Evolutionary conservation across 2,113 vertebrate genomes (phyloP).

Genomic region (Candoia aspera): DNA sequence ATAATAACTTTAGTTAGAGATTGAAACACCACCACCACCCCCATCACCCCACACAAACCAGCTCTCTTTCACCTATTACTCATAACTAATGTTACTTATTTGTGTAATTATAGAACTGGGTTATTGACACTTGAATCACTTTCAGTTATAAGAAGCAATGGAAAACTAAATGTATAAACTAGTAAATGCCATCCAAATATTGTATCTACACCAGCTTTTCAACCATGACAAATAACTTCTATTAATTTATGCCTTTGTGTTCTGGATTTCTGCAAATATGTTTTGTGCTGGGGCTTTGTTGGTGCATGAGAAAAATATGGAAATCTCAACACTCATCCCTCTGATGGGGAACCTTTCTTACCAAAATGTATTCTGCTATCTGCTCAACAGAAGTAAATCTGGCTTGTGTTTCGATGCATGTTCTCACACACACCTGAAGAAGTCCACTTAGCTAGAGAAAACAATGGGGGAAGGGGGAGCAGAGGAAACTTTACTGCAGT

Average conservation of each 20-base stretch:
- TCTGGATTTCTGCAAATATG: not conserved
- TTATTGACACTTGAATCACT: not conserved
- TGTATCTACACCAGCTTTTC: not conserved
- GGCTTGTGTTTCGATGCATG: conserved; percentile 75
- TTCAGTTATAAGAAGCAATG: not conserved
- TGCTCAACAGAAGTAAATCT: conserved; percentile 81
- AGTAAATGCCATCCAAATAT: not conserved
- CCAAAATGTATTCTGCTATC: conserved; percentile 74
- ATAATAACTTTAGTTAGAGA: not conserved
- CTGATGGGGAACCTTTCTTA: conserved; percentile 43
- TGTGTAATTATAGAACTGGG: not conserved
- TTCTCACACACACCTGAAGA: conserved; percentile 74
- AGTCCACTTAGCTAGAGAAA: conserved; percentile 74
- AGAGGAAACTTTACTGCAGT: not conserved
- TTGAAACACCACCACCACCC: too few species aligned
- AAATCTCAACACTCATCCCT: not conserved
- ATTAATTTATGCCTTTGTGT: not conserved
- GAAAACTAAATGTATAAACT: not conserved
- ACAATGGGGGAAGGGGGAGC: not conserved
- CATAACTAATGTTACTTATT: not conserved
- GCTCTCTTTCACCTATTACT: not conserved
- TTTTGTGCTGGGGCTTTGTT: not conserved
- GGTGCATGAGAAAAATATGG: not conserved
- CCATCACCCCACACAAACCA: not conserved
- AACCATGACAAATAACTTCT: not conserved